phyloP scores from a whole-genome alignment of 2,113 vertebrate species.

The Phoenicopterus ruber region DNA sequence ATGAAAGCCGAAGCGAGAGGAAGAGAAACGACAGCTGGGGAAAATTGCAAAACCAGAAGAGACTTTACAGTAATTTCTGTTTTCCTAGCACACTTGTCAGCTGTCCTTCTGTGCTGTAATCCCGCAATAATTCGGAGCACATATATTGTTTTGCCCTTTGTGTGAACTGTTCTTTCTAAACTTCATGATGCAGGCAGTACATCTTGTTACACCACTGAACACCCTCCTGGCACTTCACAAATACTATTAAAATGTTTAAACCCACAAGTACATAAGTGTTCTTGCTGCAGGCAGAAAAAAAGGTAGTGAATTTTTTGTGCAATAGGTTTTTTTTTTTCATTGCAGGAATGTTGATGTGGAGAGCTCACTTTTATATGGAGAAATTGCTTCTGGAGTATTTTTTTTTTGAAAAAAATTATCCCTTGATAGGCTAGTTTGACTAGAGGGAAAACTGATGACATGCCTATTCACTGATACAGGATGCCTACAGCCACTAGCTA shows the following conservation, averaged over 20 bases:
- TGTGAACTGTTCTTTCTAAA: not conserved
- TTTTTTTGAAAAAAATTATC: not conserved
- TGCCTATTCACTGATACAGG: not conserved
- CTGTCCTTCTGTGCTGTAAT: not conserved
- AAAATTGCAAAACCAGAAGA: not conserved
- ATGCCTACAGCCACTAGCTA: not conserved
- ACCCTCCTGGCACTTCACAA: not conserved
- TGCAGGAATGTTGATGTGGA: not conserved
- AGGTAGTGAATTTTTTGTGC: not conserved
- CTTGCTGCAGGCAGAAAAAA: not conserved
- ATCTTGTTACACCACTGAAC: not conserved
- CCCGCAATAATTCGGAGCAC: not conserved
- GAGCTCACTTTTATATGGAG: not conserved
- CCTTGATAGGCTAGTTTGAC: not conserved
- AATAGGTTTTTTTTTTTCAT: not conserved
- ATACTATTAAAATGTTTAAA: not conserved
- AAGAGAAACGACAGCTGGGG: not conserved
- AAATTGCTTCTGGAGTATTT: not conserved
- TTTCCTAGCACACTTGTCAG: not conserved
- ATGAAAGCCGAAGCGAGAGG: not conserved
- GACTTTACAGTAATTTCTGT: not conserved
- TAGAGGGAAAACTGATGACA: not conserved
- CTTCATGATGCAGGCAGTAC: not conserved
- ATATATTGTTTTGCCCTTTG: not conserved
- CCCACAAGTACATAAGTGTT: not conserved